These are phyloP conservation scores for Geococcyx californianus DNA, from an alignment of 2,113 vertebrate genomes.

Conservation along the genomic window DNA sequence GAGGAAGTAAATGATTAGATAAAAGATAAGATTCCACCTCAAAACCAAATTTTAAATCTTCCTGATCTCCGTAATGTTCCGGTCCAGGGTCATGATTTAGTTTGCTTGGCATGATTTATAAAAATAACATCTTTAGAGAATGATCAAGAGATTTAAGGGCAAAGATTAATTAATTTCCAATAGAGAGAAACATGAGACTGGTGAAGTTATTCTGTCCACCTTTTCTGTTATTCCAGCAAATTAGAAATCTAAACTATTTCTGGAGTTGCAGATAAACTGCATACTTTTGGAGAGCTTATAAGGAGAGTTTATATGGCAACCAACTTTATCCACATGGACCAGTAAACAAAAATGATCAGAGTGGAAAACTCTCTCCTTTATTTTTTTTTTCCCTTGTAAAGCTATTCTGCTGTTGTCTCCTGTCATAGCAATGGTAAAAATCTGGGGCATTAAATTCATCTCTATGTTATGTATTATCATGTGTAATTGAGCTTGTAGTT, in stretches of 20 bases:
- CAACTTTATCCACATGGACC: background rate
- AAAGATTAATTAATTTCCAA: background rate
- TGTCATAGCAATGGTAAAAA: background rate
- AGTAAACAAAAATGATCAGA: background rate
- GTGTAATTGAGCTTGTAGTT: background rate
- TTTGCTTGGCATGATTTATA: background rate
- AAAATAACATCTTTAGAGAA: rapidly evolving
- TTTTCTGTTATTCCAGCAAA: background rate
- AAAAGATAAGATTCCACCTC: background rate
- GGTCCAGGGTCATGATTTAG: background rate
- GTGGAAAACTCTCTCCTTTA: background rate
- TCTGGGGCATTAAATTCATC: background rate
- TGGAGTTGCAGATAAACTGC: background rate
- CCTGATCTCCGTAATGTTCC: background rate
- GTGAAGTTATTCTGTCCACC: background rate
- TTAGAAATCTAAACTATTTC: background rate
- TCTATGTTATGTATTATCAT: background rate
- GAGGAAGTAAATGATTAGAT: background rate
- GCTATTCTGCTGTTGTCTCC: rapidly evolving
- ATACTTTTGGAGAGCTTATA: background rate
- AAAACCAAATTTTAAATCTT: background rate
- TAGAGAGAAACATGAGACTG: background rate
- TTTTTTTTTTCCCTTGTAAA: background rate
- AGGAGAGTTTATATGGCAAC: background rate
- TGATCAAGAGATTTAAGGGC: background rate